Evolutionary conservation across 2,888 invertebrate genomes (phyloP), one percentile per base, ranked within the genome.

Genomic region (Coecobrya sp.): DNA sequence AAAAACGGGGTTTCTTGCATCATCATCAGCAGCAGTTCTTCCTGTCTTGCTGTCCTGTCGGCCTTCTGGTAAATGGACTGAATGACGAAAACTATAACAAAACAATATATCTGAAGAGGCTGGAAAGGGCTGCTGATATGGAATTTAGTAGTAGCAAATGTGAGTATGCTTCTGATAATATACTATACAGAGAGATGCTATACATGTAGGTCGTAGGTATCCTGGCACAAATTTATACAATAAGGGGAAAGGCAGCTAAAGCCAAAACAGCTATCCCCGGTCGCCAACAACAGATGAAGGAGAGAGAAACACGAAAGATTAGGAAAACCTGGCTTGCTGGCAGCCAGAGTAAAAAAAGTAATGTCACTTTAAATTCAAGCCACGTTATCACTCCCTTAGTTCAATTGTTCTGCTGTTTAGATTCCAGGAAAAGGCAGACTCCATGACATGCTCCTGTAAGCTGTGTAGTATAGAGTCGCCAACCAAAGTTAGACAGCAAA

Each of bases 301-400:
- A 42, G 84, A 49, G 68, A 27, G 85, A 85, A 70, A 70, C 70
- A 52, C 55, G 84, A 89, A 89, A 89, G 89, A 89, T 89, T 89
- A 76, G 70, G 55, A 25, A 62, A 73, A 88, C 45, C 65, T 62
- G 76, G 73, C 73, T 70, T 73, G 22, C 59, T 68, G 59, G 84
- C 49, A 59, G 62, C 10, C 68, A 52, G 30, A 49, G 73, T 30
- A 73, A 84, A 55, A n/a, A 81, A 52, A 49, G 62, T 36, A 86
- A 73, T 85, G 76, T 79, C 86, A 91, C 86, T 91, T 86, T 82
- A 91, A 91, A 91, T 86, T 91, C 91, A 86, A 87, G 86, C 81
- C 91, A 91, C 91, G 91, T 91, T 91, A 91, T 91, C 91, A 87
- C 91, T 91, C 91, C 84, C 84, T 89, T 89, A 84, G 89, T 89